Conservation (phyloP, 2,888 invertebrate species). For the Formica aserva region DNA sequence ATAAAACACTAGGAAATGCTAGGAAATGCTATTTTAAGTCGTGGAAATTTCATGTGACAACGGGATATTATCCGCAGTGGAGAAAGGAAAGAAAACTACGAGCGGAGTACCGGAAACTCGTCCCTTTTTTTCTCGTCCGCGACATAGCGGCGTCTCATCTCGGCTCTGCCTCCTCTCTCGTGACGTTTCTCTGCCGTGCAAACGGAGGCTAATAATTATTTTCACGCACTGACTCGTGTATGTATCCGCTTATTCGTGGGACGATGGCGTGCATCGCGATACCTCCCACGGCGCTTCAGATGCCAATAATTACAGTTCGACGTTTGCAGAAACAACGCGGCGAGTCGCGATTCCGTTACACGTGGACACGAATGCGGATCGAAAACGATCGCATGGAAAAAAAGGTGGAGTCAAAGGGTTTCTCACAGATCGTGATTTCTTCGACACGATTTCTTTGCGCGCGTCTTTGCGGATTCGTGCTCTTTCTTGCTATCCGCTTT, state of each 20-base stretch:
- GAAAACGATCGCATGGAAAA: conserved; percentile 47
- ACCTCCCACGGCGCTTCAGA: conserved; percentile 76
- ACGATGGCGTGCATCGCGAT: conserved; percentile 69
- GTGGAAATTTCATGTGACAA: conserved; percentile 10
- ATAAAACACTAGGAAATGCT: not conserved
- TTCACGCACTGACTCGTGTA: conserved; percentile 76
- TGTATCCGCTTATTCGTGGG: conserved; percentile 55
- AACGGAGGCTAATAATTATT: conserved; percentile 76
- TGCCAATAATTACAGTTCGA: conserved; percentile 77
- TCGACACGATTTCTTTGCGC: conserved; percentile 20
- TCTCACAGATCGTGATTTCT: conserved; percentile 54
- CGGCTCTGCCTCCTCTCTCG: conserved; percentile 49
- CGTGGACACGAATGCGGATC: conserved; percentile 53
- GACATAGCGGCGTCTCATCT: conserved; percentile 48
- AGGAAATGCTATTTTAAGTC: not conserved
- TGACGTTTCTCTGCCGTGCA: conserved; percentile 51
- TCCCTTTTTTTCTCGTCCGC: conserved; percentile 60
- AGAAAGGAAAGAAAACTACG: conserved; percentile 67
- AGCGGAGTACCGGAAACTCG: conserved; percentile 63
- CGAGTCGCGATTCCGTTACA: conserved; percentile 61
- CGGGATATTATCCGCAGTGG: conserved; percentile 48
- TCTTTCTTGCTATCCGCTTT: conserved; percentile 12
- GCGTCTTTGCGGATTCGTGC: conserved; percentile 37
- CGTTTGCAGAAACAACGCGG: conserved; percentile 70
- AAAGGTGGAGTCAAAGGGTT: conserved; percentile 47